Percentiles rank a stretch among this genome's conserved stretches.
These are phyloP conservation scores for Xanthorhoe designata DNA, from an alignment of 2,888 invertebrate genomes.

Conservation along the genomic window DNA sequence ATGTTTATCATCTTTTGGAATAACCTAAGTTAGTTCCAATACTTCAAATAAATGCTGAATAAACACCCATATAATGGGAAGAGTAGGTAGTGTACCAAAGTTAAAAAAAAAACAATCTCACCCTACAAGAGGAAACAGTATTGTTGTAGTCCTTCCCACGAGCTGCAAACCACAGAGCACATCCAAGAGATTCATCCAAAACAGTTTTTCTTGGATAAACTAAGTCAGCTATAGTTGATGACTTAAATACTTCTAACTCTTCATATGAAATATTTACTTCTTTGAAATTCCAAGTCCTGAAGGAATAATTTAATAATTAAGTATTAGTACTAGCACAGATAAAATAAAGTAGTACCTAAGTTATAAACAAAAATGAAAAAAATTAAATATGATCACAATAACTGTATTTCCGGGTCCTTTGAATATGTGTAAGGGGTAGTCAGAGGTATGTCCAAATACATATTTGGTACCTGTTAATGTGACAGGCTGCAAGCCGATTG, in stretches of 20 bases:
- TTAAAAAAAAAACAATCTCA: constrained; percentile 53
- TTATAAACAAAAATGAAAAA: too few species aligned
- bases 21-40: too few species aligned
- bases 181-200: constrained; percentile 98
- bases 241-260: constrained; percentile 87
- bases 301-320: too few species aligned
- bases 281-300: constrained; percentile 92
- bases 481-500: too few species aligned
- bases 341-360: too few species aligned
- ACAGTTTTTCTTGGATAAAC: constrained; percentile 95
- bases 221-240: constrained; percentile 88
- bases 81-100: not conserved
- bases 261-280: constrained; percentile 90
- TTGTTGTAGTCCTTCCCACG: constrained; percentile 85
- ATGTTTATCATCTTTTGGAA: too few species aligned
- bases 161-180: constrained; percentile 98
- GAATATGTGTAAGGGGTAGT: too few species aligned
- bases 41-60: not conserved
- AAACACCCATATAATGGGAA: not conserved
- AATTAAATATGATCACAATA: too few species aligned
- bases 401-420: too few species aligned
- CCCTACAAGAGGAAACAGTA: constrained; percentile 87
- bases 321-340: too few species aligned
- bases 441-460: too few species aligned
- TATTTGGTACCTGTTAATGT: too few species aligned